Evolutionary conservation across 2,888 invertebrate genomes (phyloP), one percentile per base, ranked within the genome.

Genomic region (Synergus gifuensis): DNA sequence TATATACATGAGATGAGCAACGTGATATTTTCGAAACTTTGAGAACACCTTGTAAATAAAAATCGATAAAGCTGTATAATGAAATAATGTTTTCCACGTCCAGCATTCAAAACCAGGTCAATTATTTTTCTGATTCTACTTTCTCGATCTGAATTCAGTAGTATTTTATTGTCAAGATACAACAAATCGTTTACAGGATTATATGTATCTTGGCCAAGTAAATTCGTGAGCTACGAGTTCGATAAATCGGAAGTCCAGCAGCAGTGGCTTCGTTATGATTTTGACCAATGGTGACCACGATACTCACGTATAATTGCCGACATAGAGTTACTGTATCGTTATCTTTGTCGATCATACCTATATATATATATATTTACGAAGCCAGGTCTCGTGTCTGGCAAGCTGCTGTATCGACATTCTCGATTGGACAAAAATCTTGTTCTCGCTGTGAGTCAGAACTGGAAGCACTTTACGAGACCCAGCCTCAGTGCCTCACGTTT

Each of bases 401-500:
- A 60, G 60, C 60, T 60, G 60, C 60, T 12, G 22, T 60, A 60
- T 60, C 60, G 88, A 87, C 89, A 89, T 89, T 90, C 90, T 88
- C 89, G 87, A 89, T 90, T 90, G 87, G 87, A 84, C 87, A 90
- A 90, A 90, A 90, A 90, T 87, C 44, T 28, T 4, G 78, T 49
- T 63, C 64, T 64, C 78, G 58, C 81, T 80, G 87, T 90, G 90
- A 90, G 86, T 90, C 90, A 90, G 89, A 90, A 90, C 89, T 90
- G 88, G 90, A 89, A 89, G 89, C 90, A 88, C 88, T 89, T 89
- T 91, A 90, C 90, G 89, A 89, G 88, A 85, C 85, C 87, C 87
- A 85, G 87, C 88, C 88, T 91, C 89, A 88, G 89, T 85, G 87
- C 88, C 88, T 91, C 89, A 88, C 89, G 90, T 91, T 90, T 90